Percentiles rank a stretch among this genome's conserved stretches.
Conservation (phyloP, 2,113 vertebrate species). For the Pseudonaja textilis region DNA sequence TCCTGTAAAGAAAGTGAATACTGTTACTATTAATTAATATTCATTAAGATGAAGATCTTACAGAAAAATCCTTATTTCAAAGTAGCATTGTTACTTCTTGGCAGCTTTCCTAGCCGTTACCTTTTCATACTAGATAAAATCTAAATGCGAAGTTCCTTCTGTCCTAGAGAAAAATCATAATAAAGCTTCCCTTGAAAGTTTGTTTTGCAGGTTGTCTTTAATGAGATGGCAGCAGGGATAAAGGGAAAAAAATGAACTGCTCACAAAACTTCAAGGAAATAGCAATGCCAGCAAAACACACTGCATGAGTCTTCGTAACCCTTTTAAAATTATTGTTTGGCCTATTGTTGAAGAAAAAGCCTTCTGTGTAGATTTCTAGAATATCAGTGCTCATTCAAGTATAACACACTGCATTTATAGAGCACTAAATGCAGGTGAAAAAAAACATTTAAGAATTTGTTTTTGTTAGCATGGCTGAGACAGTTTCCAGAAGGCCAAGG, state of each 20-base stretch:
- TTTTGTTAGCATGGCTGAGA: constrained; percentile 1
- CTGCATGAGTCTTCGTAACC: not conserved
- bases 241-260: not conserved
- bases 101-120: not conserved
- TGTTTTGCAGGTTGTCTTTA: not conserved
- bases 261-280: not conserved
- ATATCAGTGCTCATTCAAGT: constrained; percentile 14
- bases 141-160: not conserved
- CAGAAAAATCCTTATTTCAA: not conserved
- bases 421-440: constrained; percentile 1
- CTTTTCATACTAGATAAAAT: not conserved
- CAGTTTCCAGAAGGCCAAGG: not conserved
- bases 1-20: not conserved
- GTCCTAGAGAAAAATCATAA: not conserved
- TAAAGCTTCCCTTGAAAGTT: not conserved
- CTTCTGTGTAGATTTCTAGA: constrained; percentile 20
- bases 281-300: not conserved
- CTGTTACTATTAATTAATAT: not conserved
- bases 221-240: not conserved
- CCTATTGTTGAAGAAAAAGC: constrained; percentile 18
- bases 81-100: not conserved
- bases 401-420: constrained; percentile 12
- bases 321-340: not conserved
- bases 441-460: not conserved
- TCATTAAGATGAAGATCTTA: not conserved